These are phyloP conservation scores for Lophochroa leadbeateri DNA, from an alignment of 2,113 vertebrate species.

Conservation along the genomic window DNA sequence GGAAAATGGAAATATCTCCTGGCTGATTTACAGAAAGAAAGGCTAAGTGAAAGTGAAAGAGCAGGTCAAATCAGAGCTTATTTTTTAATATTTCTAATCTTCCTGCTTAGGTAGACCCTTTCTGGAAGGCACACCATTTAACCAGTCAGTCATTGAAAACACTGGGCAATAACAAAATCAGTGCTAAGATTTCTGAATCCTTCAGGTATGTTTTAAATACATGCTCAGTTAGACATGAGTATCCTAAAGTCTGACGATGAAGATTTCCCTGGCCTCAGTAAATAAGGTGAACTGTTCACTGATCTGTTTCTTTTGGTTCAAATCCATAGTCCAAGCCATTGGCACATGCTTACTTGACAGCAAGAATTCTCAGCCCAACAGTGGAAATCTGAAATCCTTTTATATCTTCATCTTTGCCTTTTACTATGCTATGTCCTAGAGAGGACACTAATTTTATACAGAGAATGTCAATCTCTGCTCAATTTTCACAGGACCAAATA, in stretches of 20 bases:
- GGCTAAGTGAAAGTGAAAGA: slow-evolving; percentile 11
- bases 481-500: neutral
- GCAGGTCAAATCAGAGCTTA: neutral
- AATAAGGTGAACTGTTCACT: neutral
- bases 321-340: neutral
- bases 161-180: neutral
- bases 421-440: neutral
- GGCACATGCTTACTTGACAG: neutral
- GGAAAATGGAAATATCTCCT: slow-evolving; percentile 9
- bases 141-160: neutral
- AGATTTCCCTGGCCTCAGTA: neutral
- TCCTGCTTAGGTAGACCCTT: neutral
- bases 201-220: neutral
- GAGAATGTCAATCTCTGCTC: neutral
- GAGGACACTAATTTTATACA: neutral
- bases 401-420: neutral
- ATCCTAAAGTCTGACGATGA: neutral
- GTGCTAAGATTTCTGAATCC: neutral
- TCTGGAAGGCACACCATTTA: neutral
- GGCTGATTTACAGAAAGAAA: neutral
- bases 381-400: neutral
- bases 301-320: neutral
- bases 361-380: neutral
- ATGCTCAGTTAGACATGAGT: neutral
- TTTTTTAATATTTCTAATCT: neutral